Base-by-base conservation (phyloP, 2,113 vertebrate genomes). In the Forbesichthys papilliferus region DNA sequence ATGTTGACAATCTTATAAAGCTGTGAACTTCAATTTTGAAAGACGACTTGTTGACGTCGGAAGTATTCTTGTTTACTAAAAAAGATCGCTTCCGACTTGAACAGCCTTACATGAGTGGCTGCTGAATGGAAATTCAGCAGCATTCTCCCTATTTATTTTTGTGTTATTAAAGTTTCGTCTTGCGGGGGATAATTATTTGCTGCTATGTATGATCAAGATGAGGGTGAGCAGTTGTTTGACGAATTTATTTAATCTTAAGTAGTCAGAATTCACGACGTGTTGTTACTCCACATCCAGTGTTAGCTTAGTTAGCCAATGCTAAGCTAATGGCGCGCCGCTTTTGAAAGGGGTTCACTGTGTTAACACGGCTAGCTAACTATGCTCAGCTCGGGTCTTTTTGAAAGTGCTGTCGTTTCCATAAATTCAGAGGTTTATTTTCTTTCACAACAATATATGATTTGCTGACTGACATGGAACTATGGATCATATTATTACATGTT, bases 141-240 rank as follows among this genome's bases (percentile, higher is more conserved):
- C 56, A 11, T 58, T 34, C 11, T 3, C 9, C n/a, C 3, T 11
- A 12, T 33, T 27, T 58, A 10, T 33, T 4, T 10, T 10, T 2
- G 3, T 11, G 4, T 12, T 1, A 27, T 8, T 20, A 3, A 9
- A 18, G 14, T 48, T 62, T 12, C 5, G 4, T 20, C 9, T 10
- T 16, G 9, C 20, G 16, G 20, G 33, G 60, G 20, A 1, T 49
- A 12, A 61, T 27, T 27, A 79, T 14, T n/a, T 14, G 42, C 58
- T n/a, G 69, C 16, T 34, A 93, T 93, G 92, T 93, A 92, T 79
- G 92, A 93, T n/a, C 92, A 91, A 82, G 92, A 93, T 48, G 92
- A 93, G 88, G 92, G 92, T 93, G 48, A 83, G 87, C 46, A 54
- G 9, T 48, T 51, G 16, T 71, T 71, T 2, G 2, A 5, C 20